Conservation (phyloP, 2,113 vertebrate genomes). For the Entomyzon cyanotis region DNA sequence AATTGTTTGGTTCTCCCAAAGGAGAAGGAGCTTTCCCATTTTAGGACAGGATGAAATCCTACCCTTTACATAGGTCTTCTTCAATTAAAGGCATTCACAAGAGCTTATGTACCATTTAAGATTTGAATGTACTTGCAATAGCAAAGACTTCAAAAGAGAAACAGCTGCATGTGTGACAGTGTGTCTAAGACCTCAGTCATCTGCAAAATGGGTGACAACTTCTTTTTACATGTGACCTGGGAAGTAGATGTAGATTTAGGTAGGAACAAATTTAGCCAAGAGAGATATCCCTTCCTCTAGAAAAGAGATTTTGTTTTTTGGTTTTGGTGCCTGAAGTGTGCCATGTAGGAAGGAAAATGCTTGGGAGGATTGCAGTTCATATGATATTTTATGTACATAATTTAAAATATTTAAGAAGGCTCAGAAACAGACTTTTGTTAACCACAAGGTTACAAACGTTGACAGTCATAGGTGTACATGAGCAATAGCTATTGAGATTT, state of each 20-base stretch:
- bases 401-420: not conserved
- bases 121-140: not conserved
- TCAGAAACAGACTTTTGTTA: not conserved
- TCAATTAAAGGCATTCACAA: not conserved
- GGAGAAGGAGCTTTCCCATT: not conserved
- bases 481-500: not conserved
- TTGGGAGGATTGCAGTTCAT: not conserved
- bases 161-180: not conserved
- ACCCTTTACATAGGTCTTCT: not conserved
- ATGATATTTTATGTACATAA: rapidly evolving
- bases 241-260: not conserved
- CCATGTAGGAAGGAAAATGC: not conserved
- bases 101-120: not conserved
- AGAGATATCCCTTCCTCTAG: not conserved
- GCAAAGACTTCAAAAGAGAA: not conserved
- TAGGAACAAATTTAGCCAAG: not conserved
- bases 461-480: not conserved
- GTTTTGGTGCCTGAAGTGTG: not conserved
- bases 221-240: not conserved
- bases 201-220: not conserved
- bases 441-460: not conserved
- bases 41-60: not conserved
- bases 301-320: not conserved
- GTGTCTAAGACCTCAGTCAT: not conserved
- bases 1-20: not conserved